Evolutionary conservation across 1,140 invertebrate genomes (phyloP).

Genomic region (Aphaenogaster ashmeadi): DNA sequence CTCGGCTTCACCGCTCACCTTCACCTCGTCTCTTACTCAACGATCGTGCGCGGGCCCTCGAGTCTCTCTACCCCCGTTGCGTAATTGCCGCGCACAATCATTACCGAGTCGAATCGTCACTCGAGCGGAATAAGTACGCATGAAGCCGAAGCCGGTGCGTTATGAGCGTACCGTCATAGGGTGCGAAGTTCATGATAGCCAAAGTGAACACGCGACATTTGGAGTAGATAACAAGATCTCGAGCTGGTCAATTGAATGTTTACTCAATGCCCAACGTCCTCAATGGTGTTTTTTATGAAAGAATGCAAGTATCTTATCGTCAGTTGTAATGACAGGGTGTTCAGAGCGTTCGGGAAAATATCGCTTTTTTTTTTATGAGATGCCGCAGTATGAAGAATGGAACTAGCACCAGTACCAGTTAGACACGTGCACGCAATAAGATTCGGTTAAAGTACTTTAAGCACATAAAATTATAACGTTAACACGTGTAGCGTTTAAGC

Average conservation of each 20-base stretch:
- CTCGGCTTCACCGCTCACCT: slow-evolving; percentile 76
- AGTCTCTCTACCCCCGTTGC: slow-evolving; percentile 75
- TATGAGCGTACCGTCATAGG: background rate
- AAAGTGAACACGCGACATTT: slow-evolving; percentile 22
- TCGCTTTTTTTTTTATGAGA: background rate
- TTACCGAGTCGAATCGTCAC: slow-evolving; percentile 78
- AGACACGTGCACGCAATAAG: background rate
- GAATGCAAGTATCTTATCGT: background rate
- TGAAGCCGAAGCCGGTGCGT: slow-evolving; percentile 44
- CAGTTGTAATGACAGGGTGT: background rate
- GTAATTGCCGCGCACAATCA: slow-evolving; percentile 73
- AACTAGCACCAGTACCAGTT: background rate
- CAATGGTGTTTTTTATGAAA: background rate
- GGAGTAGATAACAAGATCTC: background rate
- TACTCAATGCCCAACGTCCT: background rate
- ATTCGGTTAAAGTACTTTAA: background rate
- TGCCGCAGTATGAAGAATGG: background rate
- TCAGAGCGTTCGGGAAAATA: background rate
- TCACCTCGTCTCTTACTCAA: slow-evolving; percentile 80
- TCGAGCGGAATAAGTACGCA: slow-evolving; percentile 78
- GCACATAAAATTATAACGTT: background rate
- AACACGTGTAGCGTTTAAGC: background rate
- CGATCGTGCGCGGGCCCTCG: slow-evolving; percentile 64
- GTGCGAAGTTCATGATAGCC: slow-evolving; percentile 40
- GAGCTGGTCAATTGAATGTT: slow-evolving; percentile 12